phyloP scores from a whole-genome alignment of 2,888 invertebrate species.

The Microctonus hyperodae region DNA sequence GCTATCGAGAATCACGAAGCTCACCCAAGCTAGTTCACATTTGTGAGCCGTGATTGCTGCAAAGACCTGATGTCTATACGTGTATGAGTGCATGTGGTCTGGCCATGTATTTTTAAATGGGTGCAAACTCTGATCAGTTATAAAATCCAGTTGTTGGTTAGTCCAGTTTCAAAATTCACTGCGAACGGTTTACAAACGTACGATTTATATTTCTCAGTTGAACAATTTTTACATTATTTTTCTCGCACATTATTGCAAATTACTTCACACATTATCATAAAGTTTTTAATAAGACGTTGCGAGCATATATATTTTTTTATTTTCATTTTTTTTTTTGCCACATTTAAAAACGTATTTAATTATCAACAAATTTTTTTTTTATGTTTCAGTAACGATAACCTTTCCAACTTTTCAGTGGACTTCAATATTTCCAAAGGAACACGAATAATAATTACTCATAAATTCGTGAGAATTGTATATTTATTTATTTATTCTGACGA shows the following conservation, averaged over 20 bases:
- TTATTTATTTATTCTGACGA: background rate
- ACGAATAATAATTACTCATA: background rate
- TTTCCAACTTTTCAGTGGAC: background rate
- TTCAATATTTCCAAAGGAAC: slow-evolving; percentile 13
- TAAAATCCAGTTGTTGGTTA: background rate
- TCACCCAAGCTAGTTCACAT: background rate
- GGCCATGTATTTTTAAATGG: background rate
- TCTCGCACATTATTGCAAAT: background rate
- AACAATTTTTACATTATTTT: background rate
- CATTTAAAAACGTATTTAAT: background rate
- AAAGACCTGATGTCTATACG: background rate
- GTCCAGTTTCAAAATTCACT: background rate
- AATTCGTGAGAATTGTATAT: background rate
- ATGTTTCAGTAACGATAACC: slow-evolving; percentile 34
- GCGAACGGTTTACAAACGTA: background rate
- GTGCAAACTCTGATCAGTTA: background rate
- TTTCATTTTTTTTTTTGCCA: background rate
- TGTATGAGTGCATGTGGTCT: background rate
- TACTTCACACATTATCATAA: background rate
- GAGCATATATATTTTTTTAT: background rate
- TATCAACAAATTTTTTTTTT: background rate
- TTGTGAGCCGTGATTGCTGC: slow-evolving; percentile 13
- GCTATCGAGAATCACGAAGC: slow-evolving; percentile 11
- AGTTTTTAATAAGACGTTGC: background rate
- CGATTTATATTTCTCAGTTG: background rate